A percentile compares a stretch with the other conserved stretches of the same genome.
Conservation (phyloP, 2,888 invertebrate species). For the Ormyrus nitidulus region DNA sequence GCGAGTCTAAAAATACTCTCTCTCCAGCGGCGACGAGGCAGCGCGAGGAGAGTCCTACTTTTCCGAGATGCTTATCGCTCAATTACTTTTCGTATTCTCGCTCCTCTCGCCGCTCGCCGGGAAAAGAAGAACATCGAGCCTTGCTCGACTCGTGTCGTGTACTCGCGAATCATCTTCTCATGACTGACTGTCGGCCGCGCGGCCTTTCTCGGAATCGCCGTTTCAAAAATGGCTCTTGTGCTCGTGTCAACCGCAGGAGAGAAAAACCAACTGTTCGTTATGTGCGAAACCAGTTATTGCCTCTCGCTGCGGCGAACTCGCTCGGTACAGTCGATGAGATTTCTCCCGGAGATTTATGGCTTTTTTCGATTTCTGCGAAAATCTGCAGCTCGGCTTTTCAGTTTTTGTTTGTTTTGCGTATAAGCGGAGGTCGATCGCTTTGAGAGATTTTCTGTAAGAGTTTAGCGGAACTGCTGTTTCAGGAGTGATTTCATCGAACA, state of each 20-base stretch:
- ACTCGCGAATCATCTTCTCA: no score
- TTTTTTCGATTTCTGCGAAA: background rate
- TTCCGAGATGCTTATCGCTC: slow-evolving; percentile 45
- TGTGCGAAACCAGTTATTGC: slow-evolving; percentile 47
- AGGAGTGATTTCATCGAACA: no score
- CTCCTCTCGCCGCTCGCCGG: background rate
- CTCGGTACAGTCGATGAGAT: slow-evolving; percentile 8
- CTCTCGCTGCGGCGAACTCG: background rate
- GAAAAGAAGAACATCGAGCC: slow-evolving; percentile 11
- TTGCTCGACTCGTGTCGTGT: background rate
- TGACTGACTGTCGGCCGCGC: background rate
- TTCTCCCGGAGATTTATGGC: slow-evolving; percentile 3
- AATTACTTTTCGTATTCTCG: slow-evolving; percentile 33
- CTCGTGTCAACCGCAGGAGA: slow-evolving; percentile 7
- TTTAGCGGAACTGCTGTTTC: no score
- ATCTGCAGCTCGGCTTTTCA: no score
- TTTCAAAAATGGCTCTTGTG: slow-evolving; percentile 3
- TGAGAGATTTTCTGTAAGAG: no score
- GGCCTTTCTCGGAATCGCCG: slow-evolving; percentile 28
- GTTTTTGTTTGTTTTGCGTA: no score
- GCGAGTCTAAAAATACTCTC: slow-evolving; percentile 29
- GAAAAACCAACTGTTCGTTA: slow-evolving; percentile 38
- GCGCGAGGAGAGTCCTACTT: slow-evolving; percentile 35
- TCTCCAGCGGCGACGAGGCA: background rate
- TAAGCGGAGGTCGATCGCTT: no score